A percentile compares a stretch with the other conserved stretches of the same genome.
Evolutionary conservation across 2,113 vertebrate species (phyloP).

Genomic region (Melanostigma gelatinosum): DNA sequence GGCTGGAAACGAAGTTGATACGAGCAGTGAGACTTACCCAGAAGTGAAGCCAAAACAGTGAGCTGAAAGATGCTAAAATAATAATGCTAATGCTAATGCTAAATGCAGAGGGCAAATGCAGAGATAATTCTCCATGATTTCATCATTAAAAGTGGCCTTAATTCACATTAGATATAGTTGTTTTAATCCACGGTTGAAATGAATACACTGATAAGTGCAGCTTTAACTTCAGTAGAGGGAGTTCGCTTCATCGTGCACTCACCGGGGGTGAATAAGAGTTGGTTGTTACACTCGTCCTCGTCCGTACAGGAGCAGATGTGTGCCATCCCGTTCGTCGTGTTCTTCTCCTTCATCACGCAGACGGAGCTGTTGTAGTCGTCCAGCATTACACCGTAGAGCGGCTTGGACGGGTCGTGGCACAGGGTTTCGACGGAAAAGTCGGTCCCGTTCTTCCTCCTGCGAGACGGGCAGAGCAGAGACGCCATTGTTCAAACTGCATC

Average conservation of each 20-base stretch:
- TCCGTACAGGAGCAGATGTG: conserved; percentile 90
- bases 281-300: conserved; percentile 88
- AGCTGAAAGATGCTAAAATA: not conserved
- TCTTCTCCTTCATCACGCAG: conserved; percentile 91
- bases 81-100: no score
- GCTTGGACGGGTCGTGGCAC: conserved; percentile 86
- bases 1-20: no score
- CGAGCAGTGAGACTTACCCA: not conserved
- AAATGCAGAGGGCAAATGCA: no score
- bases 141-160: not conserved
- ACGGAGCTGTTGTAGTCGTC: conserved; percentile 84
- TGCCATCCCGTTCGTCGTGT: conserved; percentile 80
- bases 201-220: not conserved
- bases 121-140: no score
- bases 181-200: no score
- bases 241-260: conserved; percentile 50
- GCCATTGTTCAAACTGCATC: accelerated
- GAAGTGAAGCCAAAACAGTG: not conserved
- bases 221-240: not conserved
- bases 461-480: not conserved
- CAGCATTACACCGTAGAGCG: conserved; percentile 84
- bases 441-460: conserved; percentile 89
- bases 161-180: not conserved
- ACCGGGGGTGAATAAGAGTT: conserved; percentile 85
- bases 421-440: conserved; percentile 89